These are phyloP conservation scores for Microplitis mediator DNA, from an alignment of 1,140 invertebrate species.

Conservation along the genomic window DNA sequence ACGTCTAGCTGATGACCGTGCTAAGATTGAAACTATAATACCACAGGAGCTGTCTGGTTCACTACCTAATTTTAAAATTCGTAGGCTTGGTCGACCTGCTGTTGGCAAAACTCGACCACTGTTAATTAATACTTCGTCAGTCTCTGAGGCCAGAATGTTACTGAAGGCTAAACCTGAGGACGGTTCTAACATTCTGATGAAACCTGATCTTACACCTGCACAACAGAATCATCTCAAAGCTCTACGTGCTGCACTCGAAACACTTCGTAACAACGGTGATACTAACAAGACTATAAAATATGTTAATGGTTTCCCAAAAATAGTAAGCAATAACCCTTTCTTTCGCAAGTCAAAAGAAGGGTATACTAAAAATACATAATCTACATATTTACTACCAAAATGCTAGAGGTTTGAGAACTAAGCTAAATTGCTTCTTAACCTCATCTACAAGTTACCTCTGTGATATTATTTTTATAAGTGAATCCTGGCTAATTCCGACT, in stretches of 20 bases:
- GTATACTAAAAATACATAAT: neutral
- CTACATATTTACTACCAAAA: neutral
- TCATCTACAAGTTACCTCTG: neutral
- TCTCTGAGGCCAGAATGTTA: no score
- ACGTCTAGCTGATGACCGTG: no score
- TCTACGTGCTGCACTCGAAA: neutral
- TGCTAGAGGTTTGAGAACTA: neutral
- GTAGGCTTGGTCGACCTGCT: no score
- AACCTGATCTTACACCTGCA: no score
- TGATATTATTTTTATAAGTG: neutral
- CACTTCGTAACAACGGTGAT: neutral
- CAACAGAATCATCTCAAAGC: neutral
- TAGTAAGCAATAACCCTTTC: neutral
- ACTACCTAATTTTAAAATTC: no score
- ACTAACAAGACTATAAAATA: neutral
- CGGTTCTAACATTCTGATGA: no score
- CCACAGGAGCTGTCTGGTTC: no score
- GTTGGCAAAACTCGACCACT: no score
- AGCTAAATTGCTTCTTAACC: neutral
- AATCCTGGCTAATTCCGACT: neutral
- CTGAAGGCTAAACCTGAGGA: no score
- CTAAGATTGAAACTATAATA: no score
- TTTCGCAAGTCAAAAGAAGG: neutral
- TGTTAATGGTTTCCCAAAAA: neutral
- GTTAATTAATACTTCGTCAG: no score